Evolutionary conservation across 2,113 vertebrate species (phyloP), one percentile per base, ranked within the genome.

Genomic region (Oostethus manadensis): DNA sequence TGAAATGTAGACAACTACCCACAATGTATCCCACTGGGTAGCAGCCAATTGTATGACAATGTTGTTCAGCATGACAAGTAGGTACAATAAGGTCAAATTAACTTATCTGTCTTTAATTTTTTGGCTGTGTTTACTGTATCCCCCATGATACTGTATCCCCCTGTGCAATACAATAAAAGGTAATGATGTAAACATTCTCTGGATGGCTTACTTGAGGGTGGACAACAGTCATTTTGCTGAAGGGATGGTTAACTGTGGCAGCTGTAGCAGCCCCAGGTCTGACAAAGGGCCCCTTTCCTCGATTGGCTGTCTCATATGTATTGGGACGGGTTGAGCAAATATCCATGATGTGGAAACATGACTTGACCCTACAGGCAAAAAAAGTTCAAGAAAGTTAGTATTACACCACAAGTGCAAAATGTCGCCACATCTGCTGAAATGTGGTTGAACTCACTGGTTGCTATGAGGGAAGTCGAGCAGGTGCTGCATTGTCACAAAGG

Each of bases 291-390:
- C 91, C 86, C 90, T 97, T 98, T 89, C 92, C 95, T 85, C 93
- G 87, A 87, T 93, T 95, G 78, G 84, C 80, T 54, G 81, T 74
- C 70, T 99, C 94, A 55, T 91, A 93, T 9, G 85, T 73, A 80
- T 87, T 88, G 33, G 93, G 89, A 57, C 94, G 92, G 68, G 89
- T 91, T 80, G 93, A 93, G 88, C 96, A 98, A 83, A 94, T 83
- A 78, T 99, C 97, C 94, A 98, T 98, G 79, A 99, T 93, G 86
- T 97, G 96, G 89, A 98, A 98, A 93, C 94, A 97, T 56, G 96
- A 96, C 85, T 97, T 97, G 48, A 98, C 95, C 80, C 97, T 99
- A 33, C 17, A 44, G 38, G 26, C 13, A 54, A 10, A 64, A 10
- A 64, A 44, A 56, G 45, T 8, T 33, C 1, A 46, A 29, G 42